A percentile compares a stretch with the other conserved stretches of the same genome.
Evolutionary conservation across 2,888 invertebrate genomes (phyloP).

Genomic region (Chorisops tibialis): DNA sequence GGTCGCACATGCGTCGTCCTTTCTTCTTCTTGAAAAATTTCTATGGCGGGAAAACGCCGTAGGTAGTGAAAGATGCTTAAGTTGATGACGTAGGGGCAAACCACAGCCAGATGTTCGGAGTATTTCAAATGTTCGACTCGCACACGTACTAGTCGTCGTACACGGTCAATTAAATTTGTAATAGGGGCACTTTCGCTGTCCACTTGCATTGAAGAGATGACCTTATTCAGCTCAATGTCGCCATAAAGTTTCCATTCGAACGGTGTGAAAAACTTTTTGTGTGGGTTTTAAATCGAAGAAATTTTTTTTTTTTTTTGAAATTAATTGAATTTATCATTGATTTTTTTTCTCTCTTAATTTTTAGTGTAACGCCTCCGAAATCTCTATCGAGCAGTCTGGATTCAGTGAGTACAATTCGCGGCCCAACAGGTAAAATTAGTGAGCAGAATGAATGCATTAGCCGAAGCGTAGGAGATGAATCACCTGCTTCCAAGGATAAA

Average conservation of each 20-base stretch:
- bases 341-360: constrained; percentile 40
- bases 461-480: constrained; percentile 2
- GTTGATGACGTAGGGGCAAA: constrained; percentile 19
- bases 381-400: constrained; percentile 38
- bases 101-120: constrained; percentile 12
- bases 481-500: not conserved
- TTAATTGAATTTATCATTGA: not conserved
- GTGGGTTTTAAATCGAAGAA: not conserved
- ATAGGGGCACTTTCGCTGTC: not conserved
- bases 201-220: constrained; percentile 1
- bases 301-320: not conserved
- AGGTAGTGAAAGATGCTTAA: not conserved
- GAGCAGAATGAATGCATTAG: constrained; percentile 4
- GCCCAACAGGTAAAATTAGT: constrained; percentile 23
- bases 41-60: constrained; percentile 12
- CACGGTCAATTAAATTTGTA: not conserved
- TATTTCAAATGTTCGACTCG: constrained; percentile 5
- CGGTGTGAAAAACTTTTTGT: not conserved
- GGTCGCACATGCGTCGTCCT: not conserved
- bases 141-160: not conserved
- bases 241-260: not conserved
- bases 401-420: constrained; percentile 31
- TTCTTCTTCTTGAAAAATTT: not conserved
- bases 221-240: constrained; percentile 16
- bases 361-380: constrained; percentile 42